Percentiles rank a stretch among this genome's conserved stretches.
phyloP scores from a whole-genome alignment of 2,797 vertebrate species.

The Gobionotothen gibberifrons region DNA sequence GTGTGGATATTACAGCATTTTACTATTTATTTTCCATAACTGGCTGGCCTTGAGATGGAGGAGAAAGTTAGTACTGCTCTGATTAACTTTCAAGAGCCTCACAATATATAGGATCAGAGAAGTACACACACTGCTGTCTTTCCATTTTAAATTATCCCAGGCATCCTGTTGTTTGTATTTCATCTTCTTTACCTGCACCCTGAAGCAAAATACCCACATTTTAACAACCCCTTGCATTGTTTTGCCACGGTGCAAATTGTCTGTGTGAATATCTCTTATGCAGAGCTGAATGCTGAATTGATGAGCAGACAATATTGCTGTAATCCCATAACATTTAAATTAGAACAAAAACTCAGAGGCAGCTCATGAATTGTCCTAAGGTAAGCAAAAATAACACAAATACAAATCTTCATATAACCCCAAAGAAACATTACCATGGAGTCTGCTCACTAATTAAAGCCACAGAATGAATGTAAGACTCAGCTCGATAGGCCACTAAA shows the following conservation, averaged over 20 bases:
- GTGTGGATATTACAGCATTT: not conserved
- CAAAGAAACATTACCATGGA: slow-evolving; percentile 35
- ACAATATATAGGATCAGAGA: slow-evolving; percentile 32
- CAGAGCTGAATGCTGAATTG: slow-evolving; percentile 25
- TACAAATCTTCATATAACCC: slow-evolving; percentile 4
- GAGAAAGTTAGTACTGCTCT: slow-evolving; percentile 16
- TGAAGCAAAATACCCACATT: slow-evolving; percentile 26
- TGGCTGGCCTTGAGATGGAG: slow-evolving; percentile 19
- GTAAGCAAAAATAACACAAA: slow-evolving; percentile 30
- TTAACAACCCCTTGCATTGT: slow-evolving; percentile 24
- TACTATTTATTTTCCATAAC: slow-evolving; percentile 24
- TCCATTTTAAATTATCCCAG: slow-evolving; percentile 36
- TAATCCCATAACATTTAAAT: slow-evolving; percentile 40
- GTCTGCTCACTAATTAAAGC: slow-evolving; percentile 60
- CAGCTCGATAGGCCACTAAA: slow-evolving; percentile 42
- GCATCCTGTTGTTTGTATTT: slow-evolving; percentile 25
- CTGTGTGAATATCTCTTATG: slow-evolving; percentile 15
- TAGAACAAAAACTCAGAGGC: slow-evolving; percentile 25
- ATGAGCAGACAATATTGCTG: slow-evolving; percentile 43
- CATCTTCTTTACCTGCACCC: slow-evolving; percentile 32
- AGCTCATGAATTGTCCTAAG: slow-evolving; percentile 12
- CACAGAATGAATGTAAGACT: slow-evolving; percentile 40
- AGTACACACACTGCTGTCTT: slow-evolving; percentile 38
- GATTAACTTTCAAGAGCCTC: slow-evolving; percentile 48
- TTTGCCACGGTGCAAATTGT: slow-evolving; percentile 21